Percentiles rank a stretch among this genome's conserved stretches.
Conservation (phyloP, 2,888 invertebrate genomes). For the Spodoptera exigua region DNA sequence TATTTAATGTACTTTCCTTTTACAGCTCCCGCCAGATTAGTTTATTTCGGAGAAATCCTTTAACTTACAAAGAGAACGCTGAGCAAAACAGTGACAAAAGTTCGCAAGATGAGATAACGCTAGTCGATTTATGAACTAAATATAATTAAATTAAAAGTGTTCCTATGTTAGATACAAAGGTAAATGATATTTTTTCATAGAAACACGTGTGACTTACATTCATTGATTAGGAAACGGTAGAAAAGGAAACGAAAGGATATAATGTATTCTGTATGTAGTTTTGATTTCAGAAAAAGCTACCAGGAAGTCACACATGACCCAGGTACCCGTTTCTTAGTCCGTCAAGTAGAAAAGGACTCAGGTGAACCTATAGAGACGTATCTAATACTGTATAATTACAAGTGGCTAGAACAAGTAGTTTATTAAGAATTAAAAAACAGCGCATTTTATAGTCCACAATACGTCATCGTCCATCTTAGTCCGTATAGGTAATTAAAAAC, state of each 20-base stretch:
- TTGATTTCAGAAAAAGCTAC: too few relatives aligned
- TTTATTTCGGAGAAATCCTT: constrained; percentile 54
- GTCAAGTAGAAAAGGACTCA: too few relatives aligned
- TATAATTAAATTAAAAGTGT: constrained; percentile 48
- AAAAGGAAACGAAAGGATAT: too few relatives aligned
- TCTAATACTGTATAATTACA: neutral
- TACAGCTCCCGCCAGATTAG: constrained; percentile 47
- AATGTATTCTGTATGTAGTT: too few relatives aligned
- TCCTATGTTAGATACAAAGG: constrained; percentile 3
- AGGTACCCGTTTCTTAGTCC: too few relatives aligned
- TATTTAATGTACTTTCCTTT: constrained; percentile 45
- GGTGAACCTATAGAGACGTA: too few relatives aligned
- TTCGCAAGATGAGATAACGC: constrained; percentile 30
- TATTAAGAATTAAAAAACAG: constrained; percentile 19
- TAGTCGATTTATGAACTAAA: constrained; percentile 29
- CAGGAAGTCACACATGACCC: too few relatives aligned
- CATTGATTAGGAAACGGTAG: too few relatives aligned
- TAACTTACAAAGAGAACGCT: constrained; percentile 43
- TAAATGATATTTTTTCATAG: constrained; percentile 3
- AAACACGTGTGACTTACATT: constrained; percentile 3
- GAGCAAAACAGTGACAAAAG: constrained; percentile 40
- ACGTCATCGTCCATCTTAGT: neutral
- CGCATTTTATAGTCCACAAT: too few relatives aligned
- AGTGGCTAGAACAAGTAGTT: neutral
- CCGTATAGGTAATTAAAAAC: constrained; percentile 35